Evolutionary conservation across 1,140 invertebrate genomes (phyloP).

Genomic region (Lepidurus couesii): DNA sequence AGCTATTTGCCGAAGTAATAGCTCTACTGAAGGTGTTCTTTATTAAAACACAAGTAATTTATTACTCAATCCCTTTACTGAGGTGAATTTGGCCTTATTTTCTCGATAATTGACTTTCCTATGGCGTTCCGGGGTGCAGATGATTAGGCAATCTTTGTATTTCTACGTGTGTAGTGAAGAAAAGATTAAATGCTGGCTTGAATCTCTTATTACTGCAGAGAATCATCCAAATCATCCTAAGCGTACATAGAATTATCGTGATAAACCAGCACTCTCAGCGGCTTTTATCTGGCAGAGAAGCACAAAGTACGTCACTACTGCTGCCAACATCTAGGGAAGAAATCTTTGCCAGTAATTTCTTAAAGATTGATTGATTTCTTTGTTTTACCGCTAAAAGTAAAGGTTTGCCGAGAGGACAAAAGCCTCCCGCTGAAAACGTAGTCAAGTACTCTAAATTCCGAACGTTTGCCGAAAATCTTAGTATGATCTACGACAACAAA

Average conservation of each 20-base stretch:
- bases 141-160: no score
- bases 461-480: neutral
- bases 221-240: conserved; percentile 26
- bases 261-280: no score
- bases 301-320: no score
- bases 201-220: conserved; percentile 29
- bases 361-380: neutral
- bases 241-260: neutral
- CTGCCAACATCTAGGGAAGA: neutral
- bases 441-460: neutral
- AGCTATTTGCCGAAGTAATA: no score
- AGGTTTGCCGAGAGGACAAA: neutral
- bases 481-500: neutral
- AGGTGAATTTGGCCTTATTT: no score
- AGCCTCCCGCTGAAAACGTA: neutral
- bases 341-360: neutral
- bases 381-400: neutral
- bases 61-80: no score
- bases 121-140: no score
- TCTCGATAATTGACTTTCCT: no score
- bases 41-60: no score
- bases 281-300: no score
- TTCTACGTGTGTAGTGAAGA: no score
- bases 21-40: no score
- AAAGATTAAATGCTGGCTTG: neutral